Evolutionary conservation across 2,797 vertebrate genomes (phyloP).

Genomic region (Parotocinclus haroldoi): DNA sequence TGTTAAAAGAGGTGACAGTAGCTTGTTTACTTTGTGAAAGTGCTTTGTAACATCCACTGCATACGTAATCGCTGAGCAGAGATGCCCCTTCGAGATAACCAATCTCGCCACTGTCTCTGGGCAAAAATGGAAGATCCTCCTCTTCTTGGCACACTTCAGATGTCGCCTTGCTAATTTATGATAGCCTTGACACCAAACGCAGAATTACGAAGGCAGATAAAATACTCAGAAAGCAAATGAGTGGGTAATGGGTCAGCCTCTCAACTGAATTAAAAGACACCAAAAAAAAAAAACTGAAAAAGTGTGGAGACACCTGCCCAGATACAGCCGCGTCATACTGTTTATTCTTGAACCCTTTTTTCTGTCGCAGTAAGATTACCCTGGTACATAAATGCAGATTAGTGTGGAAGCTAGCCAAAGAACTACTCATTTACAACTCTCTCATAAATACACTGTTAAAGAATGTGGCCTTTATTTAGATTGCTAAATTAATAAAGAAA

Average conservation of each 20-base stretch:
- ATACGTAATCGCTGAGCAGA: constrained; percentile 41
- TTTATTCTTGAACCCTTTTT: constrained; percentile 81
- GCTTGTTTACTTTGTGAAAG: constrained; percentile 46
- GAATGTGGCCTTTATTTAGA: constrained; percentile 38
- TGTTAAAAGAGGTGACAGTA: constrained; percentile 23
- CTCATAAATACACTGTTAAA: background rate
- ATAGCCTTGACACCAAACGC: constrained; percentile 72
- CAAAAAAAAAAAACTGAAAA: constrained; percentile 69
- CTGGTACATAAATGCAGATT: constrained; percentile 72
- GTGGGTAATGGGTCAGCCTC: constrained; percentile 88
- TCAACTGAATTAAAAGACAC: constrained; percentile 99
- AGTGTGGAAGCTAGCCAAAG: constrained; percentile 78
- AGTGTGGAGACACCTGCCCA: constrained; percentile 81
- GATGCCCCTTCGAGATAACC: constrained; percentile 41
- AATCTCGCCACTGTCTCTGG: constrained; percentile 50
- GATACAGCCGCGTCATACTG: constrained; percentile 83
- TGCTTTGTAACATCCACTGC: constrained; percentile 44
- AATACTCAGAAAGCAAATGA: constrained; percentile 82
- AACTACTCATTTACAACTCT: constrained; percentile 57
- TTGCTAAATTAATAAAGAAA: constrained; percentile 53
- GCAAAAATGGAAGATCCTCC: constrained; percentile 51
- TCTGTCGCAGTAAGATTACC: constrained; percentile 23
- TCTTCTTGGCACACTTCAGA: constrained; percentile 66
- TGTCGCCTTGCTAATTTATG: constrained; percentile 73
- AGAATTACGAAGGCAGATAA: constrained; percentile 80